Evolutionary conservation across 2,888 invertebrate genomes (phyloP).

Genomic region (Hylaea fasciaria): DNA sequence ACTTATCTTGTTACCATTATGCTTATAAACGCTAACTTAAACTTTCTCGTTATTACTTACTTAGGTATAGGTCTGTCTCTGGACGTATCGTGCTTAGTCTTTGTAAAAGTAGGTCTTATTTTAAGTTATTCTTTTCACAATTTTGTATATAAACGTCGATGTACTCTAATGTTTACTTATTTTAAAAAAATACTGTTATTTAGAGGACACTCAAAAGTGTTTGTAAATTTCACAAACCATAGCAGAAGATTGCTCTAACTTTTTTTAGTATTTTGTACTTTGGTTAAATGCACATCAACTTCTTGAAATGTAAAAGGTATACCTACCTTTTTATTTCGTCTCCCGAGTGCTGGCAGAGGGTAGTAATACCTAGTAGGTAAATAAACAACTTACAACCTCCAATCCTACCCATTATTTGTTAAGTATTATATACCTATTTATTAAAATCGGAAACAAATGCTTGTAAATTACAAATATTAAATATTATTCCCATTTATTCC

Average conservation of each 20-base stretch:
- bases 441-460: constrained; percentile 33
- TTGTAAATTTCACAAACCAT: too few species aligned
- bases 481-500: constrained; percentile 22
- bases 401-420: too few species aligned
- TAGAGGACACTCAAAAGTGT: too few species aligned
- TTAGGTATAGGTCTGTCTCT: constrained; percentile 1
- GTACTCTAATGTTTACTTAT: neutral
- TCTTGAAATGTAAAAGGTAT: too few species aligned
- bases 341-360: constrained; percentile 9
- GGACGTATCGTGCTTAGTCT: neutral
- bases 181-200: neutral
- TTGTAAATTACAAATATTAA: constrained; percentile 41
- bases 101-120: neutral
- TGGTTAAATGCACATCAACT: too few species aligned
- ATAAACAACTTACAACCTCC: too few species aligned
- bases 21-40: constrained; percentile 13
- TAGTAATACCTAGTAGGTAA: constrained; percentile 1
- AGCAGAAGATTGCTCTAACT: too few species aligned
- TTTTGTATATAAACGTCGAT: constrained; percentile 5
- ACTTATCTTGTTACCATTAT: constrained; percentile 36
- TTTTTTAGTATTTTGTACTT: too few species aligned
- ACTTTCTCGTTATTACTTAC: neutral
- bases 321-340: too few species aligned
- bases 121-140: neutral
- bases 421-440: constrained; percentile 33